phyloP scores from a whole-genome alignment of 2,797 vertebrate genomes.

The Myiotriccus ornatus region DNA sequence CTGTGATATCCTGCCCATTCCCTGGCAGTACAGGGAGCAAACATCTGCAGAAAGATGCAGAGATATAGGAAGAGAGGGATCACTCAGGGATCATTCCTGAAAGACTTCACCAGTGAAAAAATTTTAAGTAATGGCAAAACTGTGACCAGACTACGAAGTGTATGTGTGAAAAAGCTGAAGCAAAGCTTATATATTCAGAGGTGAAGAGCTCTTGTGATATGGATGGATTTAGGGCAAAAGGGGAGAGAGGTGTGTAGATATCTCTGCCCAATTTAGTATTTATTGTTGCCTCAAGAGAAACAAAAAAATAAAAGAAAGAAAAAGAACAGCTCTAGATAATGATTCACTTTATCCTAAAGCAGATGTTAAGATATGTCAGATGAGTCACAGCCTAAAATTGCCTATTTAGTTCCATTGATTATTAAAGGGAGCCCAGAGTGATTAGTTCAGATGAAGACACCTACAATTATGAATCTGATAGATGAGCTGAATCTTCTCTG shows the following conservation, averaged over 20 bases:
- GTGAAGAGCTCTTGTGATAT: neutral
- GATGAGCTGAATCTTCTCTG: neutral
- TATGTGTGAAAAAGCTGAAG: neutral
- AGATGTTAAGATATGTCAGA: slow-evolving; percentile 35
- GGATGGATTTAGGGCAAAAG: neutral
- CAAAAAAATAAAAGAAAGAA: neutral
- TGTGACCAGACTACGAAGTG: neutral
- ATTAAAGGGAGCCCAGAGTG: neutral
- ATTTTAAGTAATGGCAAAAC: neutral
- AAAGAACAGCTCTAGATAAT: neutral
- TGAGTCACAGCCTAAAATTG: slow-evolving; percentile 47
- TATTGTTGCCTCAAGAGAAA: neutral
- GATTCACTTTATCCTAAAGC: slow-evolving; percentile 34
- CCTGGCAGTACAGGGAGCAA: neutral
- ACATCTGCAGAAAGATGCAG: neutral
- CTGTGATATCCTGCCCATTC: neutral
- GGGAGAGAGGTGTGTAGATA: neutral
- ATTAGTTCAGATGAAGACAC: slow-evolving; percentile 22
- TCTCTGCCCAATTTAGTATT: neutral
- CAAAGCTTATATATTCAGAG: neutral
- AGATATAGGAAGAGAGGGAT: neutral
- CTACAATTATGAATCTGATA: neutral
- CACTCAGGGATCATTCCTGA: neutral
- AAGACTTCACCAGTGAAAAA: neutral
- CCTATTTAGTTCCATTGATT: slow-evolving; percentile 21